phyloP scores from a whole-genome alignment of 2,797 vertebrate genomes.

The Dromococcyx pavoninus region DNA sequence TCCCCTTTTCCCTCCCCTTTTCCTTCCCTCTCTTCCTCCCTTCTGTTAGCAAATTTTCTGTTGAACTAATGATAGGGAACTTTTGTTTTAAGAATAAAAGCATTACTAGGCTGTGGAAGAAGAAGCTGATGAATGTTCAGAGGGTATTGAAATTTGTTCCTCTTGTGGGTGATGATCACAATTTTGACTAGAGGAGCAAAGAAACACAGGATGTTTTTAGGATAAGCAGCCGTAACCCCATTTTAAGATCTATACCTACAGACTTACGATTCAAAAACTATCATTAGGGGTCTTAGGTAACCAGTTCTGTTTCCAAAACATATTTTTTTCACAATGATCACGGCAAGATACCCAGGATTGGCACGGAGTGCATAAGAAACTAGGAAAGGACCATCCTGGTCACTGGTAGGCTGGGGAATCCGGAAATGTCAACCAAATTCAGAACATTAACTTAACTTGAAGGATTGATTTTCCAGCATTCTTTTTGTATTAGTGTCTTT shows the following conservation, averaged over 20 bases:
- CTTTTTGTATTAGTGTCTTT: neutral
- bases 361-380: neutral
- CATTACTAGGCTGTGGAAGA: neutral
- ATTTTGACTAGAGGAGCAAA: neutral
- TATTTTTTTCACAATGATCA: neutral
- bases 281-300: neutral
- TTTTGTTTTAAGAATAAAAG: neutral
- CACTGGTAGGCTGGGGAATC: neutral
- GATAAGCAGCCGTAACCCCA: neutral
- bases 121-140: neutral
- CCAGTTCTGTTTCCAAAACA: neutral
- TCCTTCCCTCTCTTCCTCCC: neutral
- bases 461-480: neutral
- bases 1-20: neutral
- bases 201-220: neutral
- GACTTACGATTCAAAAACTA: neutral
- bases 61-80: neutral
- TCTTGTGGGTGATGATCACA: neutral
- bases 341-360: neutral
- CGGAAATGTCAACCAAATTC: neutral
- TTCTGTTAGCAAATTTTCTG: neutral
- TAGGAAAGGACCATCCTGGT: neutral
- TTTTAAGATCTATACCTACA: neutral
- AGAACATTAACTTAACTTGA: neutral
- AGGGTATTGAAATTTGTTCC: neutral